Percentiles rank a stretch among this genome's conserved stretches.
Conservation (phyloP, 92 coral and sea anemone genomes). For the Parazoanthus atlanticus region DNA sequence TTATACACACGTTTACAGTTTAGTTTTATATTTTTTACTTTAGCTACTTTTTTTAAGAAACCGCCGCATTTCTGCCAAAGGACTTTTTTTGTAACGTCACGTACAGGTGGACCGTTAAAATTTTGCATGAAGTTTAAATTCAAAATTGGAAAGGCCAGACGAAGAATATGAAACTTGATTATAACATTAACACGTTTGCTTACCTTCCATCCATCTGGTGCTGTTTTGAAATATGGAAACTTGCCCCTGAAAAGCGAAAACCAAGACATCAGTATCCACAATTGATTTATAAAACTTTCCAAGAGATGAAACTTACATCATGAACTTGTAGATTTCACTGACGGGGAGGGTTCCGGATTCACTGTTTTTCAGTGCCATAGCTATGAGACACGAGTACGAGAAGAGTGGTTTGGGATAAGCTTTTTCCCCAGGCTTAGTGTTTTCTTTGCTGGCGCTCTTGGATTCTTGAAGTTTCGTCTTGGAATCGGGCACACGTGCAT, state of each 20-base stretch:
- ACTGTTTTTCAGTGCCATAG: constrained; percentile 96
- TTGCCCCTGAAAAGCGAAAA: constrained; percentile 79
- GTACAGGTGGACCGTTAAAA: constrained; percentile 76
- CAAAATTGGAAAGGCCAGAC: constrained; percentile 71
- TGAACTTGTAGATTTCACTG: constrained; percentile 99
- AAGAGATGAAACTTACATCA: constrained; percentile 87
- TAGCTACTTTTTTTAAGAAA: neutral
- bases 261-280: constrained; percentile 41
- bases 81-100: constrained; percentile 43
- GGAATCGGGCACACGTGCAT: constrained; percentile 78
- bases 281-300: constrained; percentile 20
- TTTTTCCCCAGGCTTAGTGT: constrained; percentile 83
- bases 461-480: constrained; percentile 73
- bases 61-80: constrained; percentile 5
- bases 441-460: constrained; percentile 80
- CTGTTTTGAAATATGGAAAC: constrained; percentile 99
- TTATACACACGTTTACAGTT: constrained; percentile 20
- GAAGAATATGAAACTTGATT: constrained; percentile 54
- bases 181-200: constrained; percentile 50
- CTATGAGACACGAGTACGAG: constrained; percentile 96
- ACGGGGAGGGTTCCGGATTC: constrained; percentile 99
- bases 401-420: constrained; percentile 97
- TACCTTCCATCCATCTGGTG: constrained; percentile 99
- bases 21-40: neutral
- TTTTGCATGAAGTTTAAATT: constrained; percentile 78